Evolutionary conservation across 2,888 invertebrate species (phyloP).

Genomic region (Pheosia gnoma): DNA sequence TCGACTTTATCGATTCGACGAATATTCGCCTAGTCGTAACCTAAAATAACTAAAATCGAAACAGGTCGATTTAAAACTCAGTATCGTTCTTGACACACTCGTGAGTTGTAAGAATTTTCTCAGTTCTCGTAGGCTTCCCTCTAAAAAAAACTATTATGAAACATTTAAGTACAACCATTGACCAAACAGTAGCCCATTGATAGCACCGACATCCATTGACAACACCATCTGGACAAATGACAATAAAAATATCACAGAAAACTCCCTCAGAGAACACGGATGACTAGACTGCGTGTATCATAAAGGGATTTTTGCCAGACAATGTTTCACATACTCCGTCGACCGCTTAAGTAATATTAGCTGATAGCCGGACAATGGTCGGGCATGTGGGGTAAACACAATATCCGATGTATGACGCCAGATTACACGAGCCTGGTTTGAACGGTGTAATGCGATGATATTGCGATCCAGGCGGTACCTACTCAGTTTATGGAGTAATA

Average conservation of each 20-base stretch:
- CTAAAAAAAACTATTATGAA: too few species aligned
- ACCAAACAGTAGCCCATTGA: too few species aligned
- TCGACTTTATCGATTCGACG: too few species aligned
- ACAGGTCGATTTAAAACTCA: too few species aligned
- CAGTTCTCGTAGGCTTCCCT: too few species aligned
- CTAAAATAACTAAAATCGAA: too few species aligned
- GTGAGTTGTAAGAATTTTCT: too few species aligned
- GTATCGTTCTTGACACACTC: too few species aligned
- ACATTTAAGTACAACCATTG: too few species aligned
- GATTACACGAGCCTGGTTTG: constrained; percentile 47
- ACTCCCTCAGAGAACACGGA: constrained; percentile 15
- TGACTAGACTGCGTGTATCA: constrained; percentile 14
- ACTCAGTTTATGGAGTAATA: not conserved
- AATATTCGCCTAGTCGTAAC: too few species aligned
- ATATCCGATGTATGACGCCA: constrained; percentile 59
- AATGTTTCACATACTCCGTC: constrained; percentile 27
- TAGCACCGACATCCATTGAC: too few species aligned
- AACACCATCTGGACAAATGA: too few species aligned
- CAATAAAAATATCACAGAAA: not conserved
- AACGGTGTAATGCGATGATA: constrained; percentile 44
- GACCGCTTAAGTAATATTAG: constrained; percentile 55
- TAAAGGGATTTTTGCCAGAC: constrained; percentile 39
- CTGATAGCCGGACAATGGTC: constrained; percentile 51
- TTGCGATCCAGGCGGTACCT: constrained; percentile 22
- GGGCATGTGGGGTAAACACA: constrained; percentile 56